These are phyloP conservation scores for Agonum fuliginosum DNA, from an alignment of 2,888 invertebrate species.

Conservation along the genomic window DNA sequence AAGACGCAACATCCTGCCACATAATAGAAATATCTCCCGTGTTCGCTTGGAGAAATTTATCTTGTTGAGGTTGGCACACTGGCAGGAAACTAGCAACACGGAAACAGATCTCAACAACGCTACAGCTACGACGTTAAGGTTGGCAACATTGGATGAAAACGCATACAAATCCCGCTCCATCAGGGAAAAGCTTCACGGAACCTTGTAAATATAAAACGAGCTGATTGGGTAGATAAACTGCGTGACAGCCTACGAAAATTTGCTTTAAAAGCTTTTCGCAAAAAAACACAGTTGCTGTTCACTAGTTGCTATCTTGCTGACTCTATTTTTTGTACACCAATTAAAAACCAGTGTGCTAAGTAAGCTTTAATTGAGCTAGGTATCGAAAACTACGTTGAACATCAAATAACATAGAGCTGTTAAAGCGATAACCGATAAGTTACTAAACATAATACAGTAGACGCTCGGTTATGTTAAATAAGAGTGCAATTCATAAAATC, in stretches of 20 bases:
- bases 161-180: conserved; percentile 34
- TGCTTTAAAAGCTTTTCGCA: conserved; percentile 10
- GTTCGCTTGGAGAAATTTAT: conserved; percentile 18
- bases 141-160: neutral
- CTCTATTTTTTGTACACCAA: no score
- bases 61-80: neutral
- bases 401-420: no score
- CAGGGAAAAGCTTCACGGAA: conserved; percentile 27
- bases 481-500: no score
- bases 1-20: conserved; percentile 1
- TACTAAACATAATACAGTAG: no score
- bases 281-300: no score
- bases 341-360: no score
- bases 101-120: conserved; percentile 25
- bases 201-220: conserved; percentile 35
- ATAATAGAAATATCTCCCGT: conserved; percentile 31
- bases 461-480: no score
- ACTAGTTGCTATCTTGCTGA: neutral
- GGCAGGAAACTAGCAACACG: conserved; percentile 1
- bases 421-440: no score
- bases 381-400: no score
- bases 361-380: no score
- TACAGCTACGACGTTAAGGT: neutral
- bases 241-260: conserved; percentile 25
- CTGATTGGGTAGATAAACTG: conserved; percentile 9